Evolutionary conservation across 92 coral and sea anemone species (phyloP), one percentile per base, ranked within the genome.

Genomic region (Paramuricea clavata): DNA sequence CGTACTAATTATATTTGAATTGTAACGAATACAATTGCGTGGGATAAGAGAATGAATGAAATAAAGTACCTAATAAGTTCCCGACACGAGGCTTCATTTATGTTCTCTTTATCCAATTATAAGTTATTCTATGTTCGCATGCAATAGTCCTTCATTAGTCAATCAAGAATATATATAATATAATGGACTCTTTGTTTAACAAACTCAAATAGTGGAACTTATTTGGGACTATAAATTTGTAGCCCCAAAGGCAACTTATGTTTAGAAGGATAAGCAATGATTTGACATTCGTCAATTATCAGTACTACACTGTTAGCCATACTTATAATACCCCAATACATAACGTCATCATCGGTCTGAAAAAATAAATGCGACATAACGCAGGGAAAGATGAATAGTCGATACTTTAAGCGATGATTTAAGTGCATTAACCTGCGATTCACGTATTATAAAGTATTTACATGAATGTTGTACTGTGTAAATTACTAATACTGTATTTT

Each of bases 251-350:
- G 72, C 72, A 65, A 65, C 36, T 65, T 31, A 13, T 65, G 72
- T 60, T 25, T 28, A 27, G 72, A 28, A 28, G 72, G 41, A 65
- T 31, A 65, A 16, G 19, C 27, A 30, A 26, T 65, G n/a, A 28
- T 65, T 65, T 65, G 72, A 33, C 36, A 65, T 65, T 28, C 36
- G 41, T 65, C 72, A 65, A 65, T 65, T 65, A 65, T 65, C 72
- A 65, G 41, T 25, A 13, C 22, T 65, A 33, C 36, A 65, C 72
- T 16, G 11, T 65, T 28, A 65, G 72, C n/a, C n/a, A 28, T 16
- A 65, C 36, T 0, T 31, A 22, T 33, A 31, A 31, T 31, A 31
- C n/a, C 19, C 36, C 5, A 54, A 64, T 57, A 60, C 68, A 60
- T 60, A 60, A 60, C 30, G 23, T 26, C 0, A 60, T n/a, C n/a